phyloP scores from a whole-genome alignment of 2,113 vertebrate species.

The Sceloporus tristichus region DNA sequence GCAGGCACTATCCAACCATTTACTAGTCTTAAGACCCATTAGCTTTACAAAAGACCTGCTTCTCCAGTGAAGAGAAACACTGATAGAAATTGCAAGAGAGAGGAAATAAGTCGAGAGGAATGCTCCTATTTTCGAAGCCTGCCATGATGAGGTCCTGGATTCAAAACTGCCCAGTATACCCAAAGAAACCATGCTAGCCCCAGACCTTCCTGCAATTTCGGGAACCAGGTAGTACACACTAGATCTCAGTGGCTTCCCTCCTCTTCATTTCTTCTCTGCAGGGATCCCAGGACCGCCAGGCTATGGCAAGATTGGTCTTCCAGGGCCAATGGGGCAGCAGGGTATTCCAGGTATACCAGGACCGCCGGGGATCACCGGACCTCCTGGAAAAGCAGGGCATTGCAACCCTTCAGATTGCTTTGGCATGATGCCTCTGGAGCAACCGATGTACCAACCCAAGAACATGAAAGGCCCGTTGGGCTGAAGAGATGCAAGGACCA shows the following conservation, averaged over 20 bases:
- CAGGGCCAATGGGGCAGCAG: constrained; percentile 92
- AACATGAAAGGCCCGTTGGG: constrained; percentile 90
- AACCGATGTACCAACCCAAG: constrained; percentile 87
- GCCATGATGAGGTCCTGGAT: too few relatives aligned
- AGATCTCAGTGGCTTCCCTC: neutral
- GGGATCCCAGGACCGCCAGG: constrained; percentile 92
- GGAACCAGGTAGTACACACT: neutral
- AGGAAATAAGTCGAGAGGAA: too few relatives aligned
- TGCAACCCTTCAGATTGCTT: constrained; percentile 92
- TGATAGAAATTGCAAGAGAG: too few relatives aligned
- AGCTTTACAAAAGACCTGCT: too few relatives aligned
- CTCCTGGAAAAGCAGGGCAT: constrained; percentile 88
- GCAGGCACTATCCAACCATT: too few relatives aligned
- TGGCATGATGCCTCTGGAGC: constrained; percentile 86
- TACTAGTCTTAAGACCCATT: too few relatives aligned
- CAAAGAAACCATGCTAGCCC: neutral
- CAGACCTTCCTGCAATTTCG: too few relatives aligned
- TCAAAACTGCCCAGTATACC: too few relatives aligned
- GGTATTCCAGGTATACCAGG: constrained; percentile 94
- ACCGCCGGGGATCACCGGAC: constrained; percentile 81
- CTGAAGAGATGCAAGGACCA: constrained; percentile 53
- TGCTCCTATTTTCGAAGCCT: too few relatives aligned
- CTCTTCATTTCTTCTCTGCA: constrained; percentile 54
- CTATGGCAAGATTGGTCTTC: constrained; percentile 92
- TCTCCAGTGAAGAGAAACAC: too few relatives aligned